Base-by-base conservation (phyloP, 1,140 invertebrate species). In the Drosophila athabasca region DNA sequence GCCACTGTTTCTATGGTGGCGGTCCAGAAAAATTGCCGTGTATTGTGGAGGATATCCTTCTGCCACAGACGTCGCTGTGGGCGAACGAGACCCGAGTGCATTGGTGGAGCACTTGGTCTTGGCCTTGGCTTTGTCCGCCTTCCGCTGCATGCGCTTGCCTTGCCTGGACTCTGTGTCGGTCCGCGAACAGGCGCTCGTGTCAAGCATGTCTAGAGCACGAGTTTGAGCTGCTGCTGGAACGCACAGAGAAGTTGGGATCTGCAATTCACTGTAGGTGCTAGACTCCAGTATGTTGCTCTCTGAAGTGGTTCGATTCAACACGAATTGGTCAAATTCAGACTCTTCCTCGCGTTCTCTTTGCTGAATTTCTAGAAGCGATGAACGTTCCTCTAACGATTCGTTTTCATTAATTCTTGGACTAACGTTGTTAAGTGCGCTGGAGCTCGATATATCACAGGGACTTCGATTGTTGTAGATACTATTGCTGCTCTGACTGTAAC, bases 281-380 rank as follows among this genome's bases (percentile, higher is more conserved):
- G 73, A 76, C 31, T 90, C 88, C 39, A 84, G 76, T 60, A 90
- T 78, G 41, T 90, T 88, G 48, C 83, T 90, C 41, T 90, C 79
- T 19, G 87, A 88, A 22, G 70, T 84, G 39, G 76, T 82, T 44
- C 73, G 77, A 71, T 88, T 85, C 46, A 81, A 58, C 26, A 88
- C 50, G 45, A 88, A 90, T 41, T 88, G 77, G 19, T 88, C 83
- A 13, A 90, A 79, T 46, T 90, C 81, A 49, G 51, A 71, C 13
- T 79, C 69, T 26, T 65, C 71, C 17, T 83, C 62, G n/a, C 50
- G 59, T 7, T 48, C 54, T 17, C 51, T 52, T 9, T 68, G 53
- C 6, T 61, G 50, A 7, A 43, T 41, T 8, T 70, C 59, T n/a
- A 87, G 58, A 15, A 79, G 44, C 11, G 76, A 66, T 2, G 68